phyloP scores from a whole-genome alignment of 64 coral and sea anemone species.

The Actinia tenebrosa region DNA sequence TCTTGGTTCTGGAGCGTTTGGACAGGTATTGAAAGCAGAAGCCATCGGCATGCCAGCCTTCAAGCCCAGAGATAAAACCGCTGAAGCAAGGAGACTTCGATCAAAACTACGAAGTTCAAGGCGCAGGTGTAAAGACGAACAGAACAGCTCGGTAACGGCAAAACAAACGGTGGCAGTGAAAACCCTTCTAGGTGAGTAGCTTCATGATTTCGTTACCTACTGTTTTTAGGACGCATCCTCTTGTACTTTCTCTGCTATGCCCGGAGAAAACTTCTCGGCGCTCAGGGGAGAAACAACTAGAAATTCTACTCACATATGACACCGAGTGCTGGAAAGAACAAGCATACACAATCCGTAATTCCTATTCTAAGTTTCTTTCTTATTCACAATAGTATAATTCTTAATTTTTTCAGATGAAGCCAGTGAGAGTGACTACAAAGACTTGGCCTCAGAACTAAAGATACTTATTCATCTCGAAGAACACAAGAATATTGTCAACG shows the following conservation, averaged over 20 bases:
- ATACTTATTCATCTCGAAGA: constrained; percentile 65
- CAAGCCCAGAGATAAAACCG: constrained; percentile 23
- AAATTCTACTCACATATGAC: no score
- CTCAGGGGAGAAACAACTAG: no score
- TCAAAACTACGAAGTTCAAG: constrained; percentile 12
- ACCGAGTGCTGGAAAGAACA: no score
- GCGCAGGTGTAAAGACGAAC: not conserved
- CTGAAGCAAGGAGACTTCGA: not conserved
- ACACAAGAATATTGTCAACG: constrained; percentile 69
- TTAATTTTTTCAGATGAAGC: constrained; percentile 27
- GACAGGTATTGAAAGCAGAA: constrained; percentile 51
- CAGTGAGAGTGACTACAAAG: constrained; percentile 51
- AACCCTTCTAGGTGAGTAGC: constrained; percentile 50
- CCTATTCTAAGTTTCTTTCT: no score
- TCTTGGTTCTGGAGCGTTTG: constrained; percentile 52
- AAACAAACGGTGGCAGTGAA: constrained; percentile 72
- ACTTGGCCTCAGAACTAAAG: constrained; percentile 75
- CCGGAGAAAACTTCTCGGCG: no score
- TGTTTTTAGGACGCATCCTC: no score
- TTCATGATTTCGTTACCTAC: no score
- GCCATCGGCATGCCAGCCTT: constrained; percentile 47
- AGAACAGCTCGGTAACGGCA: not conserved
- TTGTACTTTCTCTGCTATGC: no score
- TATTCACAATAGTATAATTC: no score
- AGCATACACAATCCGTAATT: no score